Conservation (phyloP, 2,113 vertebrate genomes). For the Podarcis cretensis region DNA sequence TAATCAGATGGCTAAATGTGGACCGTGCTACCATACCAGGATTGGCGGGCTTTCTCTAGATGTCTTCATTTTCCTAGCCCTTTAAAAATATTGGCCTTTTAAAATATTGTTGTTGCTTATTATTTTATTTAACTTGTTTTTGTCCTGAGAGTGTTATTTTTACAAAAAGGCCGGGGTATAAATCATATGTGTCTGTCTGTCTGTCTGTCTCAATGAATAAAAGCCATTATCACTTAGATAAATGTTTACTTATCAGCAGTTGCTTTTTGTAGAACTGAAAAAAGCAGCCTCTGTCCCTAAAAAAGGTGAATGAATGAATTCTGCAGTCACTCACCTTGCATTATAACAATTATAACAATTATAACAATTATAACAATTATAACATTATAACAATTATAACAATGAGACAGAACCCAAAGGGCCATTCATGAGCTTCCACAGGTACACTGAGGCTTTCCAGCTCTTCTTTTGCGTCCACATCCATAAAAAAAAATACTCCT, state of each 20-base stretch:
- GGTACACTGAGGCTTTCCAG: background rate
- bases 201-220: background rate
- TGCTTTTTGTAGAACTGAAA: background rate
- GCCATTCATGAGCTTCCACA: background rate
- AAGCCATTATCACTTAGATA: background rate
- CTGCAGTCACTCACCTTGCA: too few relatives aligned
- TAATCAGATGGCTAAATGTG: too few relatives aligned
- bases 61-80: background rate
- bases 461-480: background rate
- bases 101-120: too few relatives aligned
- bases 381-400: too few relatives aligned
- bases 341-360: too few relatives aligned
- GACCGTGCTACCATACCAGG: too few relatives aligned
- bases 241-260: background rate
- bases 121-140: background rate
- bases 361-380: too few relatives aligned
- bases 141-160: background rate
- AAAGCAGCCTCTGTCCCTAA: background rate
- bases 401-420: background rate
- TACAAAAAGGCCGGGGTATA: background rate
- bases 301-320: background rate
- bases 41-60: background rate
- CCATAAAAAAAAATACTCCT: background rate
- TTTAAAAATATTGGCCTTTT: background rate
- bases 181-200: background rate